A percentile compares a stretch with the other conserved stretches of the same genome.
These are phyloP conservation scores for Eupithecia subumbrata DNA, from an alignment of 2,888 invertebrate species.

Conservation along the genomic window DNA sequence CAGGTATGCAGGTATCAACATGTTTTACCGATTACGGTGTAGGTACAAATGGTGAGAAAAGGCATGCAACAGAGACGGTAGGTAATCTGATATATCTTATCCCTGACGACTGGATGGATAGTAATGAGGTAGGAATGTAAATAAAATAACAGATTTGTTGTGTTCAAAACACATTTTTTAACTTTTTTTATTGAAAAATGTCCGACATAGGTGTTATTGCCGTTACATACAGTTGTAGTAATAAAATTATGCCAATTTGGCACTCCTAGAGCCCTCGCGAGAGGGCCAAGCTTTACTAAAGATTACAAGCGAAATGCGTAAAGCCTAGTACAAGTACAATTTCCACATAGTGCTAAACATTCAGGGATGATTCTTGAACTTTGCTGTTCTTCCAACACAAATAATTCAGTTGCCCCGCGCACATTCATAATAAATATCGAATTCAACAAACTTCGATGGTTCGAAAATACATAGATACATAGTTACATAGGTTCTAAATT, in stretches of 20 bases:
- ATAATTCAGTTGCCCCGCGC: not conserved
- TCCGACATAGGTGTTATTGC: conserved; percentile 75
- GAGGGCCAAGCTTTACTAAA: conserved; percentile 52
- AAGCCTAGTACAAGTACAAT: conserved; percentile 32
- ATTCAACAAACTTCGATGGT: not conserved
- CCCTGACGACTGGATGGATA: not conserved
- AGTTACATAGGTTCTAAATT: not conserved
- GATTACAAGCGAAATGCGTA: conserved; percentile 43
- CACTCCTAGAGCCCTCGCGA: conserved; percentile 54
- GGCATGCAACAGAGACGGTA: too few species aligned
- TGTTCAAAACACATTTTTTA: conserved; percentile 83
- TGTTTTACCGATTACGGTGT: too few species aligned
- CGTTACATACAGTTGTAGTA: conserved; percentile 53
- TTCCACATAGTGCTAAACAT: conserved; percentile 15
- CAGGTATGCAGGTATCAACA: too few species aligned
- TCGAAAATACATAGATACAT: not conserved
- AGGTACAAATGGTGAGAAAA: too few species aligned
- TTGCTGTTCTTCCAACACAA: not conserved
- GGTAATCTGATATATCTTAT: not conserved
- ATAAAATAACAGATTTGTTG: conserved; percentile 75
- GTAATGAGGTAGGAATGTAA: conserved; percentile 27
- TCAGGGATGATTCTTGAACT: too few species aligned
- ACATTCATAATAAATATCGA: not conserved
- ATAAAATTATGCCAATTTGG: conserved; percentile 67
- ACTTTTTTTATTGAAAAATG: conserved; percentile 82